A percentile compares a stretch with the other conserved stretches of the same genome.
Conservation (phyloP, 2,888 invertebrate species). For the Villa cingulata region DNA sequence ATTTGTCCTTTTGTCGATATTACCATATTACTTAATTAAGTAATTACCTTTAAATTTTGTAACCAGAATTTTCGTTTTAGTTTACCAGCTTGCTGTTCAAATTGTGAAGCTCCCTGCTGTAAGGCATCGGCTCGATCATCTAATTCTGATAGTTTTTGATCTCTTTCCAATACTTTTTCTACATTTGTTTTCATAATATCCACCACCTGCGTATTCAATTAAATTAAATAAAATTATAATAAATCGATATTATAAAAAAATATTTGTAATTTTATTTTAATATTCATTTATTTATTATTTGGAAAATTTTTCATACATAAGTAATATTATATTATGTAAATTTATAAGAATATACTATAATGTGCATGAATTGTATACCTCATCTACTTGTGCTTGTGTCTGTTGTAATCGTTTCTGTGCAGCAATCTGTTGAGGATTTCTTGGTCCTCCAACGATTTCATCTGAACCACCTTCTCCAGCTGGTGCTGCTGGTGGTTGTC, state of each 20-base stretch:
- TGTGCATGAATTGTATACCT: constrained; percentile 34
- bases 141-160: constrained; percentile 86
- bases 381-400: constrained; percentile 75
- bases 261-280: too few relatives aligned
- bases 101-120: constrained; percentile 89
- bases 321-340: neutral
- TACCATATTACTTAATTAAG: too few relatives aligned
- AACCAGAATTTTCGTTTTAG: constrained; percentile 95
- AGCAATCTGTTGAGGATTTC: constrained; percentile 72
- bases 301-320: neutral
- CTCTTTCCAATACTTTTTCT: constrained; percentile 89
- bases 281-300: too few relatives aligned
- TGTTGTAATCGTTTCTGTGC: constrained; percentile 71
- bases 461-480: constrained; percentile 58
- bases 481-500: constrained; percentile 30
- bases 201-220: constrained; percentile 52
- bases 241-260: too few relatives aligned
- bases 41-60: constrained; percentile 85
- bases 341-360: neutral
- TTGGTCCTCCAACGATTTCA: constrained; percentile 73
- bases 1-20: too few relatives aligned
- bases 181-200: constrained; percentile 94
- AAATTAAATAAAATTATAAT: too few relatives aligned
- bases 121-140: constrained; percentile 93
- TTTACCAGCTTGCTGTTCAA: constrained; percentile 94